Evolutionary conservation across 2,113 vertebrate genomes (phyloP).

Genomic region (Pandion haliaetus): DNA sequence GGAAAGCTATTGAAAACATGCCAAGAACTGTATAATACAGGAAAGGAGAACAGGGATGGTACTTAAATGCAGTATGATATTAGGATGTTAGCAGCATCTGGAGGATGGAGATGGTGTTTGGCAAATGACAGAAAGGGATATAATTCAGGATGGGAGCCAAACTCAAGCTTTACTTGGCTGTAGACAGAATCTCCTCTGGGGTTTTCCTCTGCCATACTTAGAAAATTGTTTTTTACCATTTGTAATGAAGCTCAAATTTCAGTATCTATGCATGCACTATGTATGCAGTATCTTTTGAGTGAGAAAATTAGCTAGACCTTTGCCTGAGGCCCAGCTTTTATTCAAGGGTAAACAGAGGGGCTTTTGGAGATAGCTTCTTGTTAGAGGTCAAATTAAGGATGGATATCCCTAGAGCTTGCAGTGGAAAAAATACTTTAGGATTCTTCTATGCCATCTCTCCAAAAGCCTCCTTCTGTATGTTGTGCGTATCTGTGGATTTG

Average conservation of each 20-base stretch:
- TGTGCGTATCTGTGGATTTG: neutral
- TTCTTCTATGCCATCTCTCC: neutral
- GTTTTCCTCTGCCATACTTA: neutral
- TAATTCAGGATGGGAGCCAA: neutral
- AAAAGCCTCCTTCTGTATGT: neutral
- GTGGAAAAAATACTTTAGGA: neutral
- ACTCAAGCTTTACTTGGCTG: neutral
- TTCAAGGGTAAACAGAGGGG: neutral
- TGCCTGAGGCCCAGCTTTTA: neutral
- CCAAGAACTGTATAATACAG: neutral
- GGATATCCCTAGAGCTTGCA: neutral
- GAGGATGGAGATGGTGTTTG: conserved; percentile 13
- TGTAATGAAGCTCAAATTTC: neutral
- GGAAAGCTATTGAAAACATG: neutral
- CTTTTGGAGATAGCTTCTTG: neutral
- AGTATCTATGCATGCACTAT: neutral
- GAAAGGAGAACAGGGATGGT: neutral
- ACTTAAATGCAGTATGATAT: neutral
- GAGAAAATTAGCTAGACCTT: neutral
- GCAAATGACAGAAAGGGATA: neutral
- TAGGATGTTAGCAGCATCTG: neutral
- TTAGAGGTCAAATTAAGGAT: neutral
- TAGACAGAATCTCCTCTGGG: neutral
- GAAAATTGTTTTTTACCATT: neutral
- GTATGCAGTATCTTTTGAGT: neutral